Percentiles rank a stretch among this genome's conserved stretches.
These are phyloP conservation scores for Apostichopus leukothele DNA, from an alignment of 53 echinoderm and acorn worm species.

Conservation along the genomic window DNA sequence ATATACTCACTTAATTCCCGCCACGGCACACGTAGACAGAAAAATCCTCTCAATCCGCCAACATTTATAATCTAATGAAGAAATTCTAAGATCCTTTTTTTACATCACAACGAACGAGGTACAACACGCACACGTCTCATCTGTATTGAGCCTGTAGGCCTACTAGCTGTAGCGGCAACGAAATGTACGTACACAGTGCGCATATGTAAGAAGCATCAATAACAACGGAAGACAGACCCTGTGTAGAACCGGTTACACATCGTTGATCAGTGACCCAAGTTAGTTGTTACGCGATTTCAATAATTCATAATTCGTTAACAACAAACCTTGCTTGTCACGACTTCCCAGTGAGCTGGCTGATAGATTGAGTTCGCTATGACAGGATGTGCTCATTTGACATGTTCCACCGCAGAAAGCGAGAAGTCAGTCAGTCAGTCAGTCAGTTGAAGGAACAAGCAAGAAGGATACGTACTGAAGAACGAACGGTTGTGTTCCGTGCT, in stretches of 20 bases:
- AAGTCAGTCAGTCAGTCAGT: too few relatives aligned
- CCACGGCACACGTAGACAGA: too few relatives aligned
- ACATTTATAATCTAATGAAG: neutral
- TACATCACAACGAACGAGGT: neutral
- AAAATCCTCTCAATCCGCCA: neutral
- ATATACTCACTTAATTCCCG: too few relatives aligned
- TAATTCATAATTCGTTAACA: conserved; percentile 10
- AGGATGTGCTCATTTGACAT: too few relatives aligned
- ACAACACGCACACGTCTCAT: neutral
- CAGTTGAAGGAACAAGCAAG: too few relatives aligned
- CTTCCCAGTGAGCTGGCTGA: neutral
- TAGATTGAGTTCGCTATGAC: too few relatives aligned
- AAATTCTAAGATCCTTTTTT: neutral
- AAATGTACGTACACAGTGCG: neutral
- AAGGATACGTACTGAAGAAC: too few relatives aligned
- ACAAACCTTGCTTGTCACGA: neutral
- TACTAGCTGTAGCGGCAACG: neutral
- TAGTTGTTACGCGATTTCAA: neutral
- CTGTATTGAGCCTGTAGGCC: neutral
- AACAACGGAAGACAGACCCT: neutral
- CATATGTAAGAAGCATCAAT: neutral
- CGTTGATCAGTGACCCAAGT: conserved; percentile 35
- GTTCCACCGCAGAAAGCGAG: too few relatives aligned
- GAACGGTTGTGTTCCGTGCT: too few relatives aligned
- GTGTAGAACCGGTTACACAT: conserved; percentile 2